These are phyloP conservation scores for Mercenaria mercenaria DNA, from an alignment of 1,140 invertebrate genomes.

Conservation along the genomic window DNA sequence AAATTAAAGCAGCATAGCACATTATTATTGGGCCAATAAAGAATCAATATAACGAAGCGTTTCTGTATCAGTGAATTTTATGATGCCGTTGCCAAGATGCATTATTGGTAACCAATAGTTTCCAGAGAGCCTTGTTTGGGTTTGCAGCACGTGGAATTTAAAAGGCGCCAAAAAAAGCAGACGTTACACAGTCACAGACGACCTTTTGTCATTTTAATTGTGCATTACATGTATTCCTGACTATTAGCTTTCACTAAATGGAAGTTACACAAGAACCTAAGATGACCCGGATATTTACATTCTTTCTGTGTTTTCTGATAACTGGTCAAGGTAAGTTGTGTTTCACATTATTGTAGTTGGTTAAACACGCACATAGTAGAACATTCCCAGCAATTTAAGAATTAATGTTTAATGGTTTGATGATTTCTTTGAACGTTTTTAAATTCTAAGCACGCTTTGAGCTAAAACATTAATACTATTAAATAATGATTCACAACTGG, in stretches of 20 bases:
- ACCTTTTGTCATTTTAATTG: neutral
- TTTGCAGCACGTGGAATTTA: constrained; percentile 18
- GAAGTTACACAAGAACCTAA: neutral
- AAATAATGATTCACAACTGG: too few species aligned
- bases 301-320: neutral
- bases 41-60: neutral
- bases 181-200: neutral
- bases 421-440: too few species aligned
- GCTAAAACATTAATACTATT: too few species aligned
- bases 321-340: neutral
- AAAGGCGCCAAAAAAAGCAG: neutral
- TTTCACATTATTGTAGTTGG: too few species aligned
- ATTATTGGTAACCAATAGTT: constrained; percentile 16
- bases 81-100: neutral
- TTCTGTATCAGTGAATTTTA: neutral
- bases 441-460: too few species aligned
- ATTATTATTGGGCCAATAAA: neutral
- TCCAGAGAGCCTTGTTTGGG: neutral
- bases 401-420: too few species aligned
- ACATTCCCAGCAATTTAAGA: too few species aligned
- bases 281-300: neutral
- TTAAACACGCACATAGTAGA: too few species aligned
- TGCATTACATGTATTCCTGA: neutral
- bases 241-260: neutral
- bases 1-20: too few species aligned